These are phyloP conservation scores for Lepidothrix coronata DNA, from an alignment of 2,113 vertebrate species.

Conservation along the genomic window DNA sequence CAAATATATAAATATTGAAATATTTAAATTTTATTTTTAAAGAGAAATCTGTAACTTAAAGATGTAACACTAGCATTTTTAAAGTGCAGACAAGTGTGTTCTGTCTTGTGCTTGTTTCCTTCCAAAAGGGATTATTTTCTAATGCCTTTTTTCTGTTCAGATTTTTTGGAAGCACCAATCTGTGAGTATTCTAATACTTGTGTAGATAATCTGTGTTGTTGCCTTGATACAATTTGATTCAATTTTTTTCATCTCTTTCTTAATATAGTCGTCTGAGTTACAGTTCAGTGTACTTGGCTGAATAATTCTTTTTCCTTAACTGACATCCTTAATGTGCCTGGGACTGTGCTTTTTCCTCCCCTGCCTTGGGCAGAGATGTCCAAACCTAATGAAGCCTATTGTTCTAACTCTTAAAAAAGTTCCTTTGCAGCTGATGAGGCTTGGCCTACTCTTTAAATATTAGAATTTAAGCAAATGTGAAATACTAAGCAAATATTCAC, in stretches of 20 bases:
- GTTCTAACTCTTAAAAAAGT: not conserved
- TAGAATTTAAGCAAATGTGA: not conserved
- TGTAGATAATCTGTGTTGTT: not conserved
- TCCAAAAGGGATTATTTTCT: not conserved
- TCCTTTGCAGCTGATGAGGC: not conserved
- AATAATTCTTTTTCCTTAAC: not conserved
- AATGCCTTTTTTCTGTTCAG: not conserved
- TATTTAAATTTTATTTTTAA: not conserved
- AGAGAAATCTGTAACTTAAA: not conserved
- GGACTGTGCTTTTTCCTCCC: not conserved
- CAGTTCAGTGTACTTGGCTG: not conserved
- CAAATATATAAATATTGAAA: not conserved
- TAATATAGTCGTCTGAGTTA: not conserved
- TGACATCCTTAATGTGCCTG: not conserved
- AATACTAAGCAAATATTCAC: not conserved
- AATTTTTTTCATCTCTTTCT: not conserved
- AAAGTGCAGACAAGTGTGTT: not conserved
- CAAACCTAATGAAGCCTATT: not conserved
- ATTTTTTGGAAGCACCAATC: not conserved
- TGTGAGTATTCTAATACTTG: not conserved
- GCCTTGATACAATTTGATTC: not conserved
- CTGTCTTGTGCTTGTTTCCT: not conserved
- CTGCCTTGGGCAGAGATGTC: not conserved
- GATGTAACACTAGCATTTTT: not conserved
- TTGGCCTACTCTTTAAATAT: not conserved